phyloP scores from a whole-genome alignment of 2,888 invertebrate species.

The Drosophila flavopinicola region DNA sequence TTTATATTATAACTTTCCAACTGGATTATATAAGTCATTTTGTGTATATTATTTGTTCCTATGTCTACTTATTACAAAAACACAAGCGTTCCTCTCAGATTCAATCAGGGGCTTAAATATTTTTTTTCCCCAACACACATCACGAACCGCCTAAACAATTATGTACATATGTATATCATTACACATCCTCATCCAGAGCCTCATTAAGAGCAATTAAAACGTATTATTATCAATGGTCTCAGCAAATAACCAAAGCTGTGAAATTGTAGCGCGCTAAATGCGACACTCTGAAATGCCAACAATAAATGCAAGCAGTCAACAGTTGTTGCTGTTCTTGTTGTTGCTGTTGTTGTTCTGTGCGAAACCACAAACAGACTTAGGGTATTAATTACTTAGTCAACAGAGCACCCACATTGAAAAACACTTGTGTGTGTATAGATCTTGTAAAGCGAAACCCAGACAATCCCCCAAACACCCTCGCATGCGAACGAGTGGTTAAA shows the following conservation, averaged over 20 bases:
- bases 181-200: too few relatives aligned
- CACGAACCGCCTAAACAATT: too few relatives aligned
- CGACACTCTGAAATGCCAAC: slow-evolving; percentile 11
- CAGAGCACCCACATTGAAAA: slow-evolving; percentile 17
- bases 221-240: neutral
- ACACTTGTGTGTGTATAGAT: slow-evolving; percentile 18
- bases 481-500: slow-evolving; percentile 28
- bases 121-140: too few relatives aligned
- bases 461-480: neutral
- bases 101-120: too few relatives aligned
- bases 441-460: too few relatives aligned
- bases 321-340: slow-evolving; percentile 2
- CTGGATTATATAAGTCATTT: too few relatives aligned
- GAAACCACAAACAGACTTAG: slow-evolving; percentile 29
- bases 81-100: too few relatives aligned
- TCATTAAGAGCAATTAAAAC: neutral
- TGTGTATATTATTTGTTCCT: too few relatives aligned
- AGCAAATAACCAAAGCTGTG: neutral
- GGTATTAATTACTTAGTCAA: slow-evolving; percentile 61
- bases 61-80: too few relatives aligned
- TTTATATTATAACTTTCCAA: too few relatives aligned
- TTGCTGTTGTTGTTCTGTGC: slow-evolving; percentile 1
- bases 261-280: slow-evolving; percentile 41
- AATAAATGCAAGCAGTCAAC: slow-evolving; percentile 3
- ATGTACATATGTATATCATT: too few relatives aligned